phyloP scores from a whole-genome alignment of 2,113 vertebrate genomes.

The Geococcyx californianus region DNA sequence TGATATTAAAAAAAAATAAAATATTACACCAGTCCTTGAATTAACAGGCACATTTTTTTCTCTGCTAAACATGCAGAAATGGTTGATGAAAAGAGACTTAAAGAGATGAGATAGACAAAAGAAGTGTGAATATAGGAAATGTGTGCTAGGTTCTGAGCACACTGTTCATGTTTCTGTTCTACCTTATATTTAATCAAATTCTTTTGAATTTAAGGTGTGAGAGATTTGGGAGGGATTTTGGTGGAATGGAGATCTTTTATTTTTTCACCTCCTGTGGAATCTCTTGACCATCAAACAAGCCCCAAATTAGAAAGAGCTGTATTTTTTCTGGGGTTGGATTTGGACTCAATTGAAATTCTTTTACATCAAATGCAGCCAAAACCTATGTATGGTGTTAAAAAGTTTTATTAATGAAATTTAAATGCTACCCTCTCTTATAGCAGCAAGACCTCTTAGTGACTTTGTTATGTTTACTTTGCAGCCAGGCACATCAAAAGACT shows the following conservation, averaged over 20 bases:
- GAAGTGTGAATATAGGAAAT: not conserved
- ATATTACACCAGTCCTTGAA: not conserved
- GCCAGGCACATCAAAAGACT: not conserved
- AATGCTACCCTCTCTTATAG: not conserved
- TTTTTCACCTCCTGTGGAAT: not conserved
- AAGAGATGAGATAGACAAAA: not conserved
- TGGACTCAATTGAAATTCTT: not conserved
- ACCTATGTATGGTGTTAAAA: not conserved
- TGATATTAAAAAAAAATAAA: not conserved
- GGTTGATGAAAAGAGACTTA: not conserved
- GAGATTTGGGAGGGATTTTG: accelerated
- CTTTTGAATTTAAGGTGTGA: not conserved
- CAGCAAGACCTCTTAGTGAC: not conserved
- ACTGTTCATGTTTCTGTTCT: not conserved
- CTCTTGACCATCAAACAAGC: not conserved
- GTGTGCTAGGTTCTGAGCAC: not conserved
- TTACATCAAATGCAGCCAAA: not conserved
- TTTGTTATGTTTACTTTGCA: not conserved
- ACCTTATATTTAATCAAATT: not conserved
- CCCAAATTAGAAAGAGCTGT: not conserved
- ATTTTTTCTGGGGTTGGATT: not conserved
- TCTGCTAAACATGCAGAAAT: not conserved
- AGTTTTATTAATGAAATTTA: not conserved
- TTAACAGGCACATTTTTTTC: not conserved
- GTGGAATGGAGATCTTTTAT: not conserved